Percentiles rank a stretch among this genome's conserved stretches.
Conservation (phyloP, 1,140 invertebrate species). For the Penaeus indicus region DNA sequence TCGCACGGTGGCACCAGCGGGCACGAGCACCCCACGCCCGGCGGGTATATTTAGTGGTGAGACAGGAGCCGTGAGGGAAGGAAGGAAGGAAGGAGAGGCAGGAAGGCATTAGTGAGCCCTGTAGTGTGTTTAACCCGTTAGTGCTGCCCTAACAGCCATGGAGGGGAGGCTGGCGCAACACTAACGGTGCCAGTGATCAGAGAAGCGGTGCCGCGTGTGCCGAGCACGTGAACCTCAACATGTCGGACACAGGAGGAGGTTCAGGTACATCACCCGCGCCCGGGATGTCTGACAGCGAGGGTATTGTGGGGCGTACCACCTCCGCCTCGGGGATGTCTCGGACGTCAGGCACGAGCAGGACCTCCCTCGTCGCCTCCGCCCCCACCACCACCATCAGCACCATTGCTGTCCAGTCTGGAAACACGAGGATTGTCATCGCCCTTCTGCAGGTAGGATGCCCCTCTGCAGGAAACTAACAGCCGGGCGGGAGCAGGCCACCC, state of each 20-base stretch:
- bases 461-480: neutral
- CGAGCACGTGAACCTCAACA: constrained; percentile 43
- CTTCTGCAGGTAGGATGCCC: constrained; percentile 84
- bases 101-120: constrained; percentile 53
- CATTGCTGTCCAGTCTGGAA: constrained; percentile 89
- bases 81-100: constrained; percentile 58
- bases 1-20: constrained; percentile 38
- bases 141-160: constrained; percentile 59
- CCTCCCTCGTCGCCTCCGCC: constrained; percentile 64
- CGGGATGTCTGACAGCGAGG: constrained; percentile 62
- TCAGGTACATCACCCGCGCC: constrained; percentile 55
- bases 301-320: constrained; percentile 47
- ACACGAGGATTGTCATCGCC: constrained; percentile 88
- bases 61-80: constrained; percentile 60
- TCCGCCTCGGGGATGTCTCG: constrained; percentile 58
- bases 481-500: neutral
- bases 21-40: constrained; percentile 33
- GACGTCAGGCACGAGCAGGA: constrained; percentile 60
- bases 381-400: constrained; percentile 89
- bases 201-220: constrained; percentile 16
- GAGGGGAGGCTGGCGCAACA: constrained; percentile 39
- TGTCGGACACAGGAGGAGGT: constrained; percentile 57
- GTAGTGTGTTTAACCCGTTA: constrained; percentile 36
- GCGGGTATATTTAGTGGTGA: constrained; percentile 63
- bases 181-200: constrained; percentile 19